Conservation (phyloP, 92 coral and sea anemone genomes). For the Porites divaricata region DNA sequence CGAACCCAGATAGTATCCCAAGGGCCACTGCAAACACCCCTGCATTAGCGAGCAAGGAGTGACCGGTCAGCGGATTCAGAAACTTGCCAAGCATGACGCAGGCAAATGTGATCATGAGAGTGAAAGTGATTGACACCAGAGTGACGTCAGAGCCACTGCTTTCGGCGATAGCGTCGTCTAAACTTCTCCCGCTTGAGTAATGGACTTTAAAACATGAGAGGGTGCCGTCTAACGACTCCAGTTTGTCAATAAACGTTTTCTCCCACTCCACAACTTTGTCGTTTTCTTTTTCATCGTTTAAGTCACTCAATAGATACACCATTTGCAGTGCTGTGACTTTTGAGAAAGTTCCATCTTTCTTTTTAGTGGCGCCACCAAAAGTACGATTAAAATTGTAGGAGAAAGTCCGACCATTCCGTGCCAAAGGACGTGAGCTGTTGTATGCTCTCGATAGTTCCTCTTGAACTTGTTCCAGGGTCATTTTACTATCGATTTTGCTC, state of each 20-base stretch:
- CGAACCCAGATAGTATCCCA: conserved; percentile 91
- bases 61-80: conserved; percentile 84
- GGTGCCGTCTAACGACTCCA: conserved; percentile 38
- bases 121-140: conserved; percentile 75
- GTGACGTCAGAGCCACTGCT: conserved; percentile 84
- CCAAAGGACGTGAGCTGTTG: conserved; percentile 19
- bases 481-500: conserved; percentile 14
- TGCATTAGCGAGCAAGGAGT: conserved; percentile 82
- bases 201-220: conserved; percentile 60
- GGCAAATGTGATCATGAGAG: conserved; percentile 84
- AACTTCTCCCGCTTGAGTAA: conserved; percentile 71
- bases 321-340: conserved; percentile 51
- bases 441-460: conserved; percentile 47
- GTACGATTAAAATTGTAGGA: conserved; percentile 46
- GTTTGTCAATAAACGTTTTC: conserved; percentile 61
- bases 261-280: conserved; percentile 60
- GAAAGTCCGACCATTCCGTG: conserved; percentile 71
- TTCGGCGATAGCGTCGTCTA: conserved; percentile 86
- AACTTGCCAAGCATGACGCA: conserved; percentile 78
- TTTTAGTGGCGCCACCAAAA: conserved; percentile 41
- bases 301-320: conserved; percentile 50
- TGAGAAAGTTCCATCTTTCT: not conserved
- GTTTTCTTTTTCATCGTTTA: conserved; percentile 37
- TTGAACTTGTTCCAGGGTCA: conserved; percentile 46
- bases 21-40: conserved; percentile 88